Evolutionary conservation across 35 echinoderm and acorn worm genomes (phyloP).

Genomic region (Acanthaster planci): DNA sequence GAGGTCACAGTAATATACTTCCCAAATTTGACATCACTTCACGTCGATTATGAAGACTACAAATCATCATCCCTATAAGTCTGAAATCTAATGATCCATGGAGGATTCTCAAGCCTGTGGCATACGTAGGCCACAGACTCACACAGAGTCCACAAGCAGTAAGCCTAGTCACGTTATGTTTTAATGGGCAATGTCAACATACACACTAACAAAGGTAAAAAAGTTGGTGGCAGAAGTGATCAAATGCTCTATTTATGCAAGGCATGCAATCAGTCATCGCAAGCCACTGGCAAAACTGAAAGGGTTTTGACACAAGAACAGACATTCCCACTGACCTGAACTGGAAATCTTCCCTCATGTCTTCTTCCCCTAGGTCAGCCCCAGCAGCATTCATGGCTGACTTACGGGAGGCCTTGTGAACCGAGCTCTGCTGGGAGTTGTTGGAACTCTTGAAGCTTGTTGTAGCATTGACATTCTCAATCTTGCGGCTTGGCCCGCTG

Average conservation of each 20-base stretch:
- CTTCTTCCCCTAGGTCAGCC: constrained; percentile 82
- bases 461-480: constrained; percentile 80
- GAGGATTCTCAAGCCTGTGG: no score
- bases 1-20: no score
- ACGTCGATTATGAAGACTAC: no score
- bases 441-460: constrained; percentile 97
- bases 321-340: constrained; percentile 71
- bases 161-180: no score
- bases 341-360: constrained; percentile 92
- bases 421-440: constrained; percentile 78
- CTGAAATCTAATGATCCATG: no score
- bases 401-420: constrained; percentile 82
- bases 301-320: no score
- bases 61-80: no score
- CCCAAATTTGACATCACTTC: no score
- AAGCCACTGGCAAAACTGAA: no score
- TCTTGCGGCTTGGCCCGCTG: constrained; percentile 93
- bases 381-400: constrained; percentile 56
- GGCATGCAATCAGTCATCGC: no score
- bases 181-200: neutral
- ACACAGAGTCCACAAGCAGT: no score
- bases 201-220: neutral
- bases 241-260: neutral
- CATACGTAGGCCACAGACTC: no score
- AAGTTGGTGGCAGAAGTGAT: neutral